phyloP scores from a whole-genome alignment of 2,888 invertebrate species.

The Hypselothyrea guttata region DNA sequence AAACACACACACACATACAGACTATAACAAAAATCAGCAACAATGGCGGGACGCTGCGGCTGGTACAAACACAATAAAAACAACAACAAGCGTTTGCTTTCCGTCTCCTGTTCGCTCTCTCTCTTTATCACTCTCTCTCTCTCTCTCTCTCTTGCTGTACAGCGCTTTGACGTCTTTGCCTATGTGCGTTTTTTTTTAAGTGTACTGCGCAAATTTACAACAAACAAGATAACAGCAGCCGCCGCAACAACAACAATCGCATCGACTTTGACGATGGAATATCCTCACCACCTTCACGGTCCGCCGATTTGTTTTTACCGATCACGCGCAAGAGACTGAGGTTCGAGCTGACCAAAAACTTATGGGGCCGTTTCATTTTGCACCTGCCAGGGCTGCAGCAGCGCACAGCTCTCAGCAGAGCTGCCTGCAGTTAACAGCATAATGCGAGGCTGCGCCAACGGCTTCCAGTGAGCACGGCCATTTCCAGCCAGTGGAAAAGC shows the following conservation, averaged over 20 bases:
- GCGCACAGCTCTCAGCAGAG: conserved; percentile 5
- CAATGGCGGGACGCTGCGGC: conserved; percentile 60
- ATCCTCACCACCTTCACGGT: conserved; percentile 73
- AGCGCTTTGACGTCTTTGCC: conserved; percentile 1
- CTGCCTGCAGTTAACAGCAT: conserved; percentile 30
- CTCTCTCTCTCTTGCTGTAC: conserved; percentile 14
- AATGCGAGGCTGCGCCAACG: conserved; percentile 6
- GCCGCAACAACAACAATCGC: conserved; percentile 55
- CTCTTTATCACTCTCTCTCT: conserved; percentile 27
- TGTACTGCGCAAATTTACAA: conserved; percentile 66
- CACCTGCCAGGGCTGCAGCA: conserved; percentile 61
- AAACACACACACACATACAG: conserved; percentile 26
- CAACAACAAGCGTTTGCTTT: conserved; percentile 54
- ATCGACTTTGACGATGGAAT: conserved; percentile 50
- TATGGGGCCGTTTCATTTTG: conserved; percentile 63
- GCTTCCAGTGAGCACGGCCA: conserved; percentile 31
- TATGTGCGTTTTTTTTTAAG: conserved; percentile 22
- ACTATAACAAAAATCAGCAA: conserved; percentile 39
- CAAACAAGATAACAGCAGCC: conserved; percentile 55
- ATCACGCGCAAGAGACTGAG: conserved; percentile 74
- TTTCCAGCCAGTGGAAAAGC: conserved; percentile 40
- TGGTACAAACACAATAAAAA: conserved; percentile 49
- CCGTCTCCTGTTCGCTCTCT: conserved; percentile 19
- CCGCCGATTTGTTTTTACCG: conserved; percentile 67
- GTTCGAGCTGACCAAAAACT: conserved; percentile 59